A percentile compares a stretch with the other conserved stretches of the same genome.
phyloP scores from a whole-genome alignment of 2,888 invertebrate genomes.

The Chrysotoxum bicinctum region DNA sequence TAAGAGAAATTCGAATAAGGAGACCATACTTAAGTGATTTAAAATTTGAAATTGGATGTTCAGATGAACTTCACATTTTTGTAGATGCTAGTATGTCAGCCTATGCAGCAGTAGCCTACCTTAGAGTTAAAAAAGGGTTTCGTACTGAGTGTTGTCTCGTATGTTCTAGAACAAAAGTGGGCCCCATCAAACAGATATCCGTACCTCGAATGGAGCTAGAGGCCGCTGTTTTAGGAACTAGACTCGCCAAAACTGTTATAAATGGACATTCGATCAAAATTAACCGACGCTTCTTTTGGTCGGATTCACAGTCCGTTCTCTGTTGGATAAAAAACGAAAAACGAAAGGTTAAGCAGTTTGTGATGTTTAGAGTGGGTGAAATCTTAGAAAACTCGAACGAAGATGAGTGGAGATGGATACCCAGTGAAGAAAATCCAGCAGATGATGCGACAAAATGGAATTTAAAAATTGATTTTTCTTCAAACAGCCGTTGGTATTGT shows the following conservation, averaged over 20 bases:
- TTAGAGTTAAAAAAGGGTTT: not conserved
- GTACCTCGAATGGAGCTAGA: not conserved
- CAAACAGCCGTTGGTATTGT: conserved; percentile 3
- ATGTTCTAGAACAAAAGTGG: conserved; percentile 3
- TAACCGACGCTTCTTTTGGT: not conserved
- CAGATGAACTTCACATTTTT: conserved; percentile 49
- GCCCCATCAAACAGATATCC: not conserved
- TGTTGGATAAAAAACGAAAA: conserved; percentile 23
- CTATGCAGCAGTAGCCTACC: conserved; percentile 13
- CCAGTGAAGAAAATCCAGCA: conserved; percentile 21
- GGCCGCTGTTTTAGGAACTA: not conserved
- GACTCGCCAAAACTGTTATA: not conserved
- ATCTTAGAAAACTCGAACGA: conserved; percentile 15
- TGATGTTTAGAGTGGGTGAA: not conserved
- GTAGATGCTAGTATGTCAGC: conserved; percentile 57
- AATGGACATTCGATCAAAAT: not conserved
- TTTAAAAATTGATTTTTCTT: not conserved
- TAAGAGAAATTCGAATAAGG: not conserved
- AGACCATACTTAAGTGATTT: not conserved
- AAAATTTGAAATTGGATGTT: conserved; percentile 15
- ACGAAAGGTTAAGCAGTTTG: not conserved
- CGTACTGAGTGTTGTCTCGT: conserved; percentile 4
- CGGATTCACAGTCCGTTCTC: conserved; percentile 4
- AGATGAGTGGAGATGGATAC: conserved; percentile 15
- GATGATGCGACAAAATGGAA: conserved; percentile 37